These are phyloP conservation scores for Entomyzon cyanotis DNA, from an alignment of 2,113 vertebrate genomes.

Conservation along the genomic window DNA sequence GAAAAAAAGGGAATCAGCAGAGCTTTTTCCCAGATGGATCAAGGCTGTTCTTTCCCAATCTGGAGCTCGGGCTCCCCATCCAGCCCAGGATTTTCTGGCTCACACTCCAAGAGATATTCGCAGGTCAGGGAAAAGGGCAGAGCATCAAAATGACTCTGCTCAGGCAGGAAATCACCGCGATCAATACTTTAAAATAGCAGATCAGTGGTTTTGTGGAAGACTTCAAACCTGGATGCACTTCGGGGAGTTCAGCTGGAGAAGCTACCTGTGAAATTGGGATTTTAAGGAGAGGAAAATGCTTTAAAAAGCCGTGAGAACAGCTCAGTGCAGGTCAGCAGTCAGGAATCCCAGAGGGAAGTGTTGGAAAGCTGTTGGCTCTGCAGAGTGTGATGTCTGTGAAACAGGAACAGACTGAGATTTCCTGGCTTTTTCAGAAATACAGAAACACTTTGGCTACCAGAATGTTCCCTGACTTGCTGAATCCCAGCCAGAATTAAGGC, in stretches of 20 bases:
- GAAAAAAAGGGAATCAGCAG: neutral
- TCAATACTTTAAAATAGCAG: accelerated
- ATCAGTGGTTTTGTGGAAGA: accelerated
- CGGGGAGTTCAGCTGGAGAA: neutral
- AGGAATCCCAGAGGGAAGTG: neutral
- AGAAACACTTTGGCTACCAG: neutral
- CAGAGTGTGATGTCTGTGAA: accelerated
- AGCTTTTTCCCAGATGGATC: accelerated
- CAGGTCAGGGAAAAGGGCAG: neutral
- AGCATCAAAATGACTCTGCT: neutral
- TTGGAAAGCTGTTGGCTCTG: neutral
- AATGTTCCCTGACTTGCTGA: neutral
- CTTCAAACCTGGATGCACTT: neutral
- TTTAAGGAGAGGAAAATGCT: neutral
- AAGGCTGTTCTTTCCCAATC: neutral
- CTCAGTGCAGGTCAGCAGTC: neutral
- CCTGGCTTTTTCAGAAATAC: neutral
- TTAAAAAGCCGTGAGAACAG: neutral
- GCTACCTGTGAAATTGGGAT: neutral
- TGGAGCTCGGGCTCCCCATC: neutral
- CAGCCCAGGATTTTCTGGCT: neutral
- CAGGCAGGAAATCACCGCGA: too few species aligned
- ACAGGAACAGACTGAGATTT: neutral
- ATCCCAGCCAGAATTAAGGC: neutral
- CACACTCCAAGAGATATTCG: neutral